phyloP scores from a whole-genome alignment of 1,140 invertebrate genomes.

The Gryon sp. region DNA sequence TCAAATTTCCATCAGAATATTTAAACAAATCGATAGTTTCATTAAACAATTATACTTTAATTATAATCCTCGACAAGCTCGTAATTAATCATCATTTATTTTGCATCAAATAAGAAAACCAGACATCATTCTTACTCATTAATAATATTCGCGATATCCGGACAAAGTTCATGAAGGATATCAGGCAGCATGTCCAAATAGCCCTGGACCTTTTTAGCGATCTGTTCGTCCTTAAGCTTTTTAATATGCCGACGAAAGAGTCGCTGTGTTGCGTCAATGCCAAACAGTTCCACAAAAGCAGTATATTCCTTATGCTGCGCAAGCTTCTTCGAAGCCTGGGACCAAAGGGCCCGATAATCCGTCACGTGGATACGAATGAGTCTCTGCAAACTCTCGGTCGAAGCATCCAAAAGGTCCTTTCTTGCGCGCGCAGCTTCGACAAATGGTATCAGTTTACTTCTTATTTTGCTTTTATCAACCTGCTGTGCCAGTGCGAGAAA shows the following conservation, averaged over 20 bases:
- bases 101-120: too few relatives aligned
- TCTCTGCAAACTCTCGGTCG: slow-evolving; percentile 92
- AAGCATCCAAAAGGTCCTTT: slow-evolving; percentile 92
- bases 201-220: slow-evolving; percentile 88
- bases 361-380: slow-evolving; percentile 90
- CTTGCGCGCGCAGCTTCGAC: slow-evolving; percentile 91
- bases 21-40: too few relatives aligned
- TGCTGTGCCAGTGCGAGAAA: slow-evolving; percentile 96
- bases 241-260: slow-evolving; percentile 91
- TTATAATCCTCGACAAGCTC: too few relatives aligned
- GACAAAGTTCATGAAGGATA: slow-evolving; percentile 90
- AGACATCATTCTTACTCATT: slow-evolving; percentile 82
- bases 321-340: slow-evolving; percentile 90
- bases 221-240: slow-evolving; percentile 91
- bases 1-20: too few relatives aligned
- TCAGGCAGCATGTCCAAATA: slow-evolving; percentile 90
- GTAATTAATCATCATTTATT: too few relatives aligned
- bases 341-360: slow-evolving; percentile 93
- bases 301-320: slow-evolving; percentile 92
- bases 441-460: slow-evolving; percentile 89
- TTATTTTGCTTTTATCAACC: slow-evolving; percentile 88
- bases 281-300: slow-evolving; percentile 95
- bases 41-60: too few relatives aligned
- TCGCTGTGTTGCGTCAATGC: slow-evolving; percentile 89
- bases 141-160: slow-evolving; percentile 87